These are phyloP conservation scores for Oxyura jamaicensis DNA, from an alignment of 2,113 vertebrate species.

Conservation along the genomic window DNA sequence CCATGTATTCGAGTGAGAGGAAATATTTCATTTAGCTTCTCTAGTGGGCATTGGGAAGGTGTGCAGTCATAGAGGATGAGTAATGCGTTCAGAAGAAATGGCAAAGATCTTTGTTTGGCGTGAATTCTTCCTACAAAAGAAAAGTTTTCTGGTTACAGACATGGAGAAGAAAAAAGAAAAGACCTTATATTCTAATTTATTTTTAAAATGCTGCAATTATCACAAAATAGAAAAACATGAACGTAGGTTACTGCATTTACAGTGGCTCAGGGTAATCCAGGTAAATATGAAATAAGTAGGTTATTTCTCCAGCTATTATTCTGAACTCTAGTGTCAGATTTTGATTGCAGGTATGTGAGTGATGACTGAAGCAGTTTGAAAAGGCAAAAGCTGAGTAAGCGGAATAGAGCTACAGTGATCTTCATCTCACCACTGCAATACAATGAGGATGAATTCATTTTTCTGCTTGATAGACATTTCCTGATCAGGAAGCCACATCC, in stretches of 20 bases:
- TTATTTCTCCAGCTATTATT: background rate
- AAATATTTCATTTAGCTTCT: background rate
- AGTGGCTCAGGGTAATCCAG: background rate
- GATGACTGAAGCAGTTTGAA: background rate
- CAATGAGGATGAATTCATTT: background rate
- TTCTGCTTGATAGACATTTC: background rate
- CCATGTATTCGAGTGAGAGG: background rate
- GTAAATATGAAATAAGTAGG: background rate
- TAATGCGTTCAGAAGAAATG: background rate
- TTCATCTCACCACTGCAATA: background rate
- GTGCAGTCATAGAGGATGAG: background rate
- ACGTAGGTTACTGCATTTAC: background rate
- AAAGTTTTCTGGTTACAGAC: background rate
- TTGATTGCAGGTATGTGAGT: background rate
- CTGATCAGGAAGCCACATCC: background rate
- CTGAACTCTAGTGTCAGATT: background rate
- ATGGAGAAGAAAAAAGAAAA: background rate
- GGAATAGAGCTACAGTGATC: background rate
- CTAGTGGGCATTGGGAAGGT: background rate
- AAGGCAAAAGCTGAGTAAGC: background rate
- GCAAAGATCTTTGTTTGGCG: background rate
- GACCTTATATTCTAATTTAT: background rate
- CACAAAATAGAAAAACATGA: background rate
- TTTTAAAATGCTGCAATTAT: background rate
- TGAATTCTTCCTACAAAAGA: background rate